A percentile compares a stretch with the other conserved stretches of the same genome.
Evolutionary conservation across 1,140 invertebrate species (phyloP).

Genomic region (Lutraria rhynchaena): DNA sequence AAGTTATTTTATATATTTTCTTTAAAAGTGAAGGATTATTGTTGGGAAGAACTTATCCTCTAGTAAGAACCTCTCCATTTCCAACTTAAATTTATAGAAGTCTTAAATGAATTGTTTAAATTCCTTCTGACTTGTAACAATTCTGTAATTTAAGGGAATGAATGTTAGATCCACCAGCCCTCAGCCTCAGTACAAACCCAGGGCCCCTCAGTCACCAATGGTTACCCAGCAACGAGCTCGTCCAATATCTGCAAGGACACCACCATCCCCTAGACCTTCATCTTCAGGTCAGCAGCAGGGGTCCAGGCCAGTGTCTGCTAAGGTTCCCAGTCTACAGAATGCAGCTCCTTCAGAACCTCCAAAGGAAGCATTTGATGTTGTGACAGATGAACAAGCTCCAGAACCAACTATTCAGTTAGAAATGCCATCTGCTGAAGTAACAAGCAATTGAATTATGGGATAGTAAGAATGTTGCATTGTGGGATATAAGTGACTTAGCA

Average conservation of each 20-base stretch:
- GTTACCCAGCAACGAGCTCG: conserved; percentile 45
- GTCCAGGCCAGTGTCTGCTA: conserved; percentile 50
- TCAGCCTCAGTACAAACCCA: conserved; percentile 24
- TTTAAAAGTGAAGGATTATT: too few species aligned
- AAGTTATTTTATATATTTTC: too few species aligned
- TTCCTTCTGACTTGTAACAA: too few species aligned
- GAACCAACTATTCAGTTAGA: conserved; percentile 52
- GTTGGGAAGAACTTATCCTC: too few species aligned
- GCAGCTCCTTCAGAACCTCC: neutral
- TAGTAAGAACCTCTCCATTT: too few species aligned
- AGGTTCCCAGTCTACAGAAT: neutral
- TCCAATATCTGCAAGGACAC: conserved; percentile 48
- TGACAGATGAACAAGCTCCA: neutral
- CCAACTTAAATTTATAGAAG: too few species aligned
- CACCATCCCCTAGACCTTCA: conserved; percentile 54
- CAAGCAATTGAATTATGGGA: neutral
- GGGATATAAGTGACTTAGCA: conserved; percentile 1
- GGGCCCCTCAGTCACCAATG: conserved; percentile 13
- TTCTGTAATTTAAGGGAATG: conserved; percentile 34
- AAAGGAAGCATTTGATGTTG: conserved; percentile 10
- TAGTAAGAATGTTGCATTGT: too few species aligned
- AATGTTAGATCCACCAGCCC: conserved; percentile 41
- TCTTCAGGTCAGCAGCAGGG: conserved; percentile 37
- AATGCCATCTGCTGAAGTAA: conserved; percentile 49
- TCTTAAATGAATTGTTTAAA: too few species aligned